These are phyloP conservation scores for Spodoptera littoralis DNA, from an alignment of 2,888 invertebrate genomes.

Conservation along the genomic window DNA sequence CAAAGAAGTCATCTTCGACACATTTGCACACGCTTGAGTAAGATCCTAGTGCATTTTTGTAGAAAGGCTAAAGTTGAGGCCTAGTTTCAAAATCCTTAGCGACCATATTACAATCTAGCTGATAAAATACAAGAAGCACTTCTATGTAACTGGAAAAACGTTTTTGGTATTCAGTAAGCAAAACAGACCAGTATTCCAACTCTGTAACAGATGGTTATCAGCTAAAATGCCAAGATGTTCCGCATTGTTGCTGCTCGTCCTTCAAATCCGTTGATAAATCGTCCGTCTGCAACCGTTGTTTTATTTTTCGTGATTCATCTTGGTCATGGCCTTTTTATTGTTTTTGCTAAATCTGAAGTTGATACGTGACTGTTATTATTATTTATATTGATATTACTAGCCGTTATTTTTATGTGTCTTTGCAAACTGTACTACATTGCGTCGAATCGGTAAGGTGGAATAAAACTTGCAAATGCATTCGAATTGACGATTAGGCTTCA, in stretches of 20 bases:
- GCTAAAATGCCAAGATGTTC: conserved; percentile 56
- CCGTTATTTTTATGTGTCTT: conserved; percentile 31
- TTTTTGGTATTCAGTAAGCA: conserved; percentile 29
- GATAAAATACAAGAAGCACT: background rate
- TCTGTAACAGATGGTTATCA: conserved; percentile 53
- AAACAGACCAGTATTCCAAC: conserved; percentile 35
- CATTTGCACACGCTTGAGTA: conserved; percentile 1
- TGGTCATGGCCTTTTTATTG: conserved; percentile 55
- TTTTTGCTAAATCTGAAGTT: conserved; percentile 29
- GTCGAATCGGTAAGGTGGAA: conserved; percentile 4
- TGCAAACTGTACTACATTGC: background rate
- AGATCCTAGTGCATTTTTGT: background rate
- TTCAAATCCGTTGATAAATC: conserved; percentile 57
- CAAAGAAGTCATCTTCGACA: conserved; percentile 13
- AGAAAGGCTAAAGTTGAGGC: background rate
- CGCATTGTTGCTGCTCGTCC: conserved; percentile 55
- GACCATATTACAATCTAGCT: conserved; percentile 5
- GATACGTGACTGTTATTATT: conserved; percentile 23
- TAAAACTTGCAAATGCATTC: conserved; percentile 1
- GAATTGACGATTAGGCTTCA: conserved; percentile 17
- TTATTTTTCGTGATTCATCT: conserved; percentile 43
- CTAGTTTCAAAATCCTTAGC: conserved; percentile 9
- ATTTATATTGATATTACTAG: conserved; percentile 18
- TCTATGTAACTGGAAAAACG: conserved; percentile 3
- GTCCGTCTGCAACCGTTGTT: conserved; percentile 53